Evolutionary conservation across 2,797 vertebrate genomes (phyloP), one percentile per base, ranked within the genome.

Genomic region (Pampus argenteus): DNA sequence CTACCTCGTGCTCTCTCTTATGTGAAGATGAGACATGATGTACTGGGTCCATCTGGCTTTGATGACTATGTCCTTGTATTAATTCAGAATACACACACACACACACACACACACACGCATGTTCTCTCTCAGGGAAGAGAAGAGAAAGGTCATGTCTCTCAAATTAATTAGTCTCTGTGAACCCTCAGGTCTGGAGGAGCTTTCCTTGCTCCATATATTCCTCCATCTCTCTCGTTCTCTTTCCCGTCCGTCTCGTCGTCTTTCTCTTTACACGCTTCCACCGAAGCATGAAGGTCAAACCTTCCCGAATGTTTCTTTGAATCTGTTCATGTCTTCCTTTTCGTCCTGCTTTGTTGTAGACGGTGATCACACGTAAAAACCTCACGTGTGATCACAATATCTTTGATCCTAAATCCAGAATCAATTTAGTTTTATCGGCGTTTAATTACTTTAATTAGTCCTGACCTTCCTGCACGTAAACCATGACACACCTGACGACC

Each of bases 111-210:
- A 23, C 28, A 22, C 18, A 50, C n/a, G 52, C 48, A 64, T 55
- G 45, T 67, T 45, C 29, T 48, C 56, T 74, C 61, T 61, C 59
- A 40, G 76, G 60, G 68, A 79, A 47, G 55, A 68, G 42, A 56
- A 82, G 57, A 67, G 48, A 85, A 80, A 90, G 88, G 86, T 81
- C 63, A 68, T 4, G 71, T 69, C 83, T 87, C 66, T 87, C 56
- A 36, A 76, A 74, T 83, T 88, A 90, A 90, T 88, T 87, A 87
- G 83, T 65, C 71, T 82, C 70, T 75, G 18, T 15, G n/a, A 34
- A 62, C 81, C 82, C 65, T 68, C 74, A 17, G 78, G 75, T 80
- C 51, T 59, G 50, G 42, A 78, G 64, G 29, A 81, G 64, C 76
- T 66, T 71, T 71, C 52, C 36, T 45, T 8, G 18, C 47, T 49